These are phyloP conservation scores for Sandelia bainsii DNA, from an alignment of 2,797 vertebrate species.

Conservation along the genomic window DNA sequence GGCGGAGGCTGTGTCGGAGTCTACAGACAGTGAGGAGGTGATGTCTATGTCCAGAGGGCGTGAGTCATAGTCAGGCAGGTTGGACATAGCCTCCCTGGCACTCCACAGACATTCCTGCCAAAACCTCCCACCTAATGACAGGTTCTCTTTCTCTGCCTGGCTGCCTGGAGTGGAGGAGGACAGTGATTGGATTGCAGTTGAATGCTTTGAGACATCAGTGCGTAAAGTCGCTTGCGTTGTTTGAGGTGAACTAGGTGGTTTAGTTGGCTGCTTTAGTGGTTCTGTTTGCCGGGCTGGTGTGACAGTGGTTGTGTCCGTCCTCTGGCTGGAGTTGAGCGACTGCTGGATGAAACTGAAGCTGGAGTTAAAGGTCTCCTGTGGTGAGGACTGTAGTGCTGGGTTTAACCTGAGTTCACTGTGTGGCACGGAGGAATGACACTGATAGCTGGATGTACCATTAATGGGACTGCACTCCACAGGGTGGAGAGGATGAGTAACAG, in stretches of 20 bases:
- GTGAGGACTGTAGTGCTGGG: not conserved
- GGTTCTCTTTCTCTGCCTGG: conserved; percentile 52
- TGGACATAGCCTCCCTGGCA: conserved; percentile 30
- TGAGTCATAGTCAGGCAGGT: conserved; percentile 68
- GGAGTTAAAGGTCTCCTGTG: conserved; percentile 83
- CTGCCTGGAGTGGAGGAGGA: not conserved
- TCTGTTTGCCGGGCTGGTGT: conserved; percentile 10
- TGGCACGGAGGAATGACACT: not conserved
- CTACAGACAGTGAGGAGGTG: conserved; percentile 82
- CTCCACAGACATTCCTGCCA: conserved; percentile 70
- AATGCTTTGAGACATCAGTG: conserved; percentile 32
- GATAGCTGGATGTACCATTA: conserved; percentile 17
- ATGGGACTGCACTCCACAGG: conserved; percentile 22
- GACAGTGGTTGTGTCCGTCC: conserved; percentile 20
- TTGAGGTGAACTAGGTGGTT: conserved; percentile 26
- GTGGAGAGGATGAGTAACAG: conserved; percentile 22
- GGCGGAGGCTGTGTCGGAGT: conserved; percentile 78
- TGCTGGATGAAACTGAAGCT: conserved; percentile 93
- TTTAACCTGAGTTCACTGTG: conserved; percentile 48
- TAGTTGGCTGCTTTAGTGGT: conserved; percentile 19
- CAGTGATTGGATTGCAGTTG: conserved; percentile 32
- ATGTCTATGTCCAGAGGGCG: conserved; percentile 78
- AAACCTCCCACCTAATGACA: conserved; percentile 42
- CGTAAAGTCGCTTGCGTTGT: conserved; percentile 29
- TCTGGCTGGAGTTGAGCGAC: conserved; percentile 78